These are phyloP conservation scores for Cephus runcator DNA, from an alignment of 2,888 invertebrate genomes.

Conservation along the genomic window DNA sequence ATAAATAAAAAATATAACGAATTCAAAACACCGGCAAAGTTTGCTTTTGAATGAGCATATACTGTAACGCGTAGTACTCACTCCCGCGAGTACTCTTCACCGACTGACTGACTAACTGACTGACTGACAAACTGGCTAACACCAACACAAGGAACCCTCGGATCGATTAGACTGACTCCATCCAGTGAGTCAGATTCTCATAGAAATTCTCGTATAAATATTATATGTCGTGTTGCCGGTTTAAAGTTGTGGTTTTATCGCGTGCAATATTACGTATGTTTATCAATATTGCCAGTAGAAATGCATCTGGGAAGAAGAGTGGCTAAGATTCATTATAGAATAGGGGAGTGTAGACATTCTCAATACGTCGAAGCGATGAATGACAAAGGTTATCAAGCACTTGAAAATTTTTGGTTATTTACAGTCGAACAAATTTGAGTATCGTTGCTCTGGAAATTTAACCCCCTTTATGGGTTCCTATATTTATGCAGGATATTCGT, in stretches of 20 bases:
- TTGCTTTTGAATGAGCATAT: background rate
- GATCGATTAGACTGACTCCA: background rate
- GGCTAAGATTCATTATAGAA: background rate
- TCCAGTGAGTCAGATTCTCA: slow-evolving; percentile 1
- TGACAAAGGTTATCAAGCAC: background rate
- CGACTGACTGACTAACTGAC: background rate
- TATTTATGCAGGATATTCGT: too few relatives aligned
- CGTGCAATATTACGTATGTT: background rate
- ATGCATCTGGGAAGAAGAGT: background rate
- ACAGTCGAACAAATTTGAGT: background rate
- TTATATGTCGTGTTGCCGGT: background rate
- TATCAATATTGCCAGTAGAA: background rate
- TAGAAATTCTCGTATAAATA: background rate
- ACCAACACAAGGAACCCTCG: background rate
- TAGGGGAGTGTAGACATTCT: background rate
- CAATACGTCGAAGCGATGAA: background rate
- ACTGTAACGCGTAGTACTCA: background rate
- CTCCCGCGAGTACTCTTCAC: background rate
- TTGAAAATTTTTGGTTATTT: background rate
- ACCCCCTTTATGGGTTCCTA: too few relatives aligned
- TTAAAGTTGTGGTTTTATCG: background rate
- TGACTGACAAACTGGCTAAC: slow-evolving; percentile 1
- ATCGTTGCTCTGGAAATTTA: background rate
- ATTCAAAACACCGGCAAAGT: background rate
- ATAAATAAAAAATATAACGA: background rate